phyloP scores from a whole-genome alignment of 2,113 vertebrate species.

The Perca schrenkii region DNA sequence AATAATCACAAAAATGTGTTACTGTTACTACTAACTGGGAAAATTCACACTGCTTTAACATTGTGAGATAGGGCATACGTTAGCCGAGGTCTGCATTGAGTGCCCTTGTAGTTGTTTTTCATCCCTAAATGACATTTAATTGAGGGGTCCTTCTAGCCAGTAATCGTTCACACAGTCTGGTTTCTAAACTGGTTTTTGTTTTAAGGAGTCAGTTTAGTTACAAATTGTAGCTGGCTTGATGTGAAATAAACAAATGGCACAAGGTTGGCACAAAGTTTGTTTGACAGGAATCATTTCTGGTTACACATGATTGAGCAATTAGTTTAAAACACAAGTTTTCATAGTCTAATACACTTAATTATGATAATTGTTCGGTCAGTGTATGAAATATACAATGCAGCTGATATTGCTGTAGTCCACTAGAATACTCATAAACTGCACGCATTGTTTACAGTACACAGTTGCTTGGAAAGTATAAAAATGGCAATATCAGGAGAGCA shows the following conservation, averaged over 20 bases:
- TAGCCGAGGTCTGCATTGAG: too few relatives aligned
- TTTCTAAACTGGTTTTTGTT: neutral
- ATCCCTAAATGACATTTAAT: neutral
- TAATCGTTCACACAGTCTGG: neutral
- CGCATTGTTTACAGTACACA: neutral
- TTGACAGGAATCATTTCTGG: neutral
- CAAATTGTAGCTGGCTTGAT: neutral
- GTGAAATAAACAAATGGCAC: slow-evolving; percentile 6
- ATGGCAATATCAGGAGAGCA: neutral
- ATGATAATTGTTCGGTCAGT: neutral
- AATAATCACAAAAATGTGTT: too few relatives aligned
- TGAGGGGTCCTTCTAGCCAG: neutral
- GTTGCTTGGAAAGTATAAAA: slow-evolving; percentile 5
- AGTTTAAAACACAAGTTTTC: neutral
- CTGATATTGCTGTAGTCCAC: neutral
- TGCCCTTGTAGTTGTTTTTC: neutral
- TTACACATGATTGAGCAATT: neutral
- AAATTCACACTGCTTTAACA: too few relatives aligned
- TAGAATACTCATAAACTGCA: neutral
- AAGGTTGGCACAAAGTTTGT: neutral
- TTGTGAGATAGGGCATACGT: too few relatives aligned
- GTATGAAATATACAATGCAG: neutral
- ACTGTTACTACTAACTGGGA: too few relatives aligned
- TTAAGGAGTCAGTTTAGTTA: neutral
- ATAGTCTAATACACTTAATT: neutral